Conservation (phyloP, 2,888 invertebrate genomes). For the Tryphoninae sp. region DNA sequence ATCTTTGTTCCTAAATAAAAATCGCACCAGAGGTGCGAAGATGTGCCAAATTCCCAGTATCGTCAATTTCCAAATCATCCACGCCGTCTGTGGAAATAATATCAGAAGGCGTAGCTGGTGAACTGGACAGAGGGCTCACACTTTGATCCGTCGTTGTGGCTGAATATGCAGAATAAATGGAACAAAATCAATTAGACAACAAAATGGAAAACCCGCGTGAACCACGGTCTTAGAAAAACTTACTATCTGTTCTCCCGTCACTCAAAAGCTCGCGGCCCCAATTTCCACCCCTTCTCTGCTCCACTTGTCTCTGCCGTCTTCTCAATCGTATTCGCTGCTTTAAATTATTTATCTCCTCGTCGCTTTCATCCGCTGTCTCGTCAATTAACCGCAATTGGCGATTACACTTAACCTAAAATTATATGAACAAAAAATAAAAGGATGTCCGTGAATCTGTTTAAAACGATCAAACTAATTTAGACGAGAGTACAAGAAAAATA, state of each 20-base stretch:
- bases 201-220: neutral
- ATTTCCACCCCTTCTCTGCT: conserved; percentile 73
- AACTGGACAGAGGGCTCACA: conserved; percentile 83
- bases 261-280: conserved; percentile 79
- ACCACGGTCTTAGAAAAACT: conserved; percentile 64
- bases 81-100: conserved; percentile 82
- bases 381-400: conserved; percentile 81
- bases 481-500: neutral
- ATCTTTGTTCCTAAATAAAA: neutral
- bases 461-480: neutral
- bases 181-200: neutral
- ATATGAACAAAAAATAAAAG: neutral
- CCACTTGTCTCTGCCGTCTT: conserved; percentile 82
- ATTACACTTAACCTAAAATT: conserved; percentile 84
- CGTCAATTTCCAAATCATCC: conserved; percentile 83
- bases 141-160: conserved; percentile 83
- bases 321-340: conserved; percentile 86
- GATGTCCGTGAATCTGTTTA: neutral
- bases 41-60: conserved; percentile 81
- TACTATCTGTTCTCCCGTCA: conserved; percentile 83
- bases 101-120: conserved; percentile 81
- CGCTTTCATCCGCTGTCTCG: conserved; percentile 84
- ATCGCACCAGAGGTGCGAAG: conserved; percentile 74
- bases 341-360: conserved; percentile 86
- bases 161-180: conserved; percentile 54